These are phyloP conservation scores for Indicator maculatus DNA, from an alignment of 2,113 vertebrate species.

Conservation along the genomic window DNA sequence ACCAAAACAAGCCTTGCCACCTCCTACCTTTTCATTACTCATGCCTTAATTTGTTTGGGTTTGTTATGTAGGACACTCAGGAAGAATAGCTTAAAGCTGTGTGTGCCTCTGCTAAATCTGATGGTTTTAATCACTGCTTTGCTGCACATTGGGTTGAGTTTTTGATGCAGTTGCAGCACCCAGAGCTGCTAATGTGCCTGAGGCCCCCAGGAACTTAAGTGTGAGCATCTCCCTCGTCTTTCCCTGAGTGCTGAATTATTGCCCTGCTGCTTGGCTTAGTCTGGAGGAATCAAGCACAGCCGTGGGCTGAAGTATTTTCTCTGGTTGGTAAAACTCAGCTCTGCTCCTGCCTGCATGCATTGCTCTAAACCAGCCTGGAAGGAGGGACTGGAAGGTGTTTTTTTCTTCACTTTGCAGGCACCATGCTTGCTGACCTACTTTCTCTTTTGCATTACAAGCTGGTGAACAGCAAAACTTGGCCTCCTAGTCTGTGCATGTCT, in stretches of 20 bases:
- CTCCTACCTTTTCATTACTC: slow-evolving; percentile 68
- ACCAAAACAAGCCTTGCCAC: slow-evolving; percentile 66
- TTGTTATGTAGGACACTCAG: slow-evolving; percentile 66
- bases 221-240: neutral
- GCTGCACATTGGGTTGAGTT: neutral
- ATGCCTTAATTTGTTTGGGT: slow-evolving; percentile 72
- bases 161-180: neutral
- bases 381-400: neutral
- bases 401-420: neutral
- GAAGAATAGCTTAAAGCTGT: slow-evolving; percentile 61
- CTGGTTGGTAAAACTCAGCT: neutral
- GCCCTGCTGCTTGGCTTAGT: neutral
- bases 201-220: neutral
- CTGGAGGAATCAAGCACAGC: neutral
- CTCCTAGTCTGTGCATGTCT: neutral
- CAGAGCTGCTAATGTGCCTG: neutral
- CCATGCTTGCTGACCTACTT: neutral
- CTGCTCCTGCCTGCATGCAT: neutral
- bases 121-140: neutral
- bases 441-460: neutral
- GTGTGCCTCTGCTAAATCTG: slow-evolving; percentile 2
- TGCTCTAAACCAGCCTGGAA: neutral
- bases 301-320: neutral
- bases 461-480: neutral
- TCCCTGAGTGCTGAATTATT: neutral